Evolutionary conservation across 2,113 vertebrate species (phyloP), one percentile per base, ranked within the genome.

Genomic region (Antechinus stuartii): DNA sequence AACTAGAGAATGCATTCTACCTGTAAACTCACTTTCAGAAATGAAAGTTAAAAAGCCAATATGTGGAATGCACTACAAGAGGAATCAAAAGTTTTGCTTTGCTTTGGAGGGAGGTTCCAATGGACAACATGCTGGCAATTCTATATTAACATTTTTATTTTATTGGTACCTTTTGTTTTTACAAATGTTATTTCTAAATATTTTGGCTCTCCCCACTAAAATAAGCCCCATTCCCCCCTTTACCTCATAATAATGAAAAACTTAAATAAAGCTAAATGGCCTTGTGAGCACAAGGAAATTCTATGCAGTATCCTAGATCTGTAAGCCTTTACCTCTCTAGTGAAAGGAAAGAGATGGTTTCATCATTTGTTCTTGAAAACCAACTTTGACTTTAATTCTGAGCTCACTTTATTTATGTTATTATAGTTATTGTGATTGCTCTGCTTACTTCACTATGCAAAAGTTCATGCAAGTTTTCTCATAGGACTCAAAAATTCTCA

Each of bases 71-170:
- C 2, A 1, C 12, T 26, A 61, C 56, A 95, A 90, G 93, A 95
- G 49, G 30, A 0, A 90, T 52, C 2, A 61, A 93, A 54, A 12
- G 53, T 24, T 1, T 47, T 47, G 14, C 46, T 96, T 96, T 95
- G 95, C 89, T 94, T 92, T 94, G 53, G 30, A 90, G 90, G n/a
- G 95, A 90, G 23, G 0, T 27, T 57, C 57, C 54, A 91, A n/a
- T 49, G 89, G 92, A 96, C 91, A 95, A 54, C 25, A 96, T 25
- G 55, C 12, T 11, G 54, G 11, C 57, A 53, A 92, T 54, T 94
- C 12, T 76, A 76, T n/a, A 76, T 19, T 19, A 7, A 76, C 5
- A n/a, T 76, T 76, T 76, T n/a, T 76, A 5, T n/a, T n/a, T 76
- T 76, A 76, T 35, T 76, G 61, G 19, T n/a, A 12, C 3, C 14